Percentiles rank a stretch among this genome's conserved stretches.
These are phyloP conservation scores for Sialis fuliginosa DNA, from an alignment of 2,888 invertebrate genomes.

Conservation along the genomic window DNA sequence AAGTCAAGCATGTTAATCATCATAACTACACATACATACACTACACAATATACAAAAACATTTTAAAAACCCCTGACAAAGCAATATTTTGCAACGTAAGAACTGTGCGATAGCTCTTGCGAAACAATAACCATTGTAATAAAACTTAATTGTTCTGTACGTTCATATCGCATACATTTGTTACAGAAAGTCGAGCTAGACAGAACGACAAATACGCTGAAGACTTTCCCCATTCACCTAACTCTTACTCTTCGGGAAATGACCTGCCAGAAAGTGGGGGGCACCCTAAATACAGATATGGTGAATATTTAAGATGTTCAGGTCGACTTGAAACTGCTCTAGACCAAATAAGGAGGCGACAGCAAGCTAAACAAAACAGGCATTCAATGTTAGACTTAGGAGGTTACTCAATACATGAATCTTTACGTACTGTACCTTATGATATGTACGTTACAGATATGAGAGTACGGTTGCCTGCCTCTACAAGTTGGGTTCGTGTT, in stretches of 20 bases:
- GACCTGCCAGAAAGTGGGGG: not conserved
- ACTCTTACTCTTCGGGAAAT: conserved; percentile 9
- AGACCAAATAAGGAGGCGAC: conserved; percentile 41
- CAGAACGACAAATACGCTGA: conserved; percentile 21
- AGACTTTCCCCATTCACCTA: conserved; percentile 21
- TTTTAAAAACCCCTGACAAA: not conserved
- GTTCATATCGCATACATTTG: not conserved
- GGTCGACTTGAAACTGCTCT: conserved; percentile 46
- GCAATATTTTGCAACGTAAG: no score
- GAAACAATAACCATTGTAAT: no score
- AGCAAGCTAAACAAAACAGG: conserved; percentile 33
- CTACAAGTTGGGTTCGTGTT: conserved; percentile 49
- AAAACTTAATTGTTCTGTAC: not conserved
- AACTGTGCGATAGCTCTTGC: no score
- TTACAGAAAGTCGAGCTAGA: conserved; percentile 6
- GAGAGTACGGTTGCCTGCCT: conserved; percentile 47
- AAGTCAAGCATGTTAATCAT: no score
- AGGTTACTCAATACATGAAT: conserved; percentile 46
- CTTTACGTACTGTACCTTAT: conserved; percentile 39
- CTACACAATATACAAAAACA: not conserved
- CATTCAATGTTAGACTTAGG: conserved; percentile 29
- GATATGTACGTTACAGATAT: conserved; percentile 55
- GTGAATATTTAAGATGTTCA: conserved; percentile 30
- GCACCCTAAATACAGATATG: not conserved
- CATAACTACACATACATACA: no score